Evolutionary conservation across 2,888 invertebrate genomes (phyloP), one percentile per base, ranked within the genome.

Genomic region (Trachelus iudaicus): DNA sequence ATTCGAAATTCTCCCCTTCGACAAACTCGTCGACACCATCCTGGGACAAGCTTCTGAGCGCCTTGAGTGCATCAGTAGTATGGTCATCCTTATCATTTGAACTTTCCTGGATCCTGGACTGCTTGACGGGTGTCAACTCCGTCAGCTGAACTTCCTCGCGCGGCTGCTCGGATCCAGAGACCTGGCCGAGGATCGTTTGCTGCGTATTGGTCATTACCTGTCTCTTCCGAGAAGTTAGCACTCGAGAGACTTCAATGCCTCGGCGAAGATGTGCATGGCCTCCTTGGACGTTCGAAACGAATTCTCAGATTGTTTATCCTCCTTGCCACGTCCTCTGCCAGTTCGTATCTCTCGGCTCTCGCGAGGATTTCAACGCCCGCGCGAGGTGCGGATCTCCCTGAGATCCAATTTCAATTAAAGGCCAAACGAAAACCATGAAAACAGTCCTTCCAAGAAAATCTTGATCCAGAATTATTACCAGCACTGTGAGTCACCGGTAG

Each of bases 121-220:
- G 90, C 69, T 90, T 87, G 9, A 91, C 91, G 15, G 91, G 91
- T 23, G 87, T 80, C 31, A 91, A 79, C 80, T 91, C 91, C 33
- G 91, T 91, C 33, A 91, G 80, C 34, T 91, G 87, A 31, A 91
- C 81, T 56, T 80, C 83, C 40, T 91, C 91, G 68, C 88, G 89
- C 34, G 81, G 84, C 69, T 85, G 89, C 31, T 89, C 89, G 30
- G 80, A 75, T 23, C 73, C 86, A n/a, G 81, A 79, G 74, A 83
- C 80, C 75, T 85, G 83, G 40, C 73, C 83, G 34, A 84, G 40
- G 12, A 85, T 79, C 3, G 79, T 82, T 34, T 86, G 81, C 69
- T 87, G 86, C 80, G 86, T 86, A 80, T 86, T 87, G 9, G 85
- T 84, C 86, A 86, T 87, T 71, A 23, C 37, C 69, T n/a, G 71